Percentiles rank a stretch among this genome's conserved stretches.
phyloP scores from a whole-genome alignment of 2,113 vertebrate genomes.

The Phycodurus eques region DNA sequence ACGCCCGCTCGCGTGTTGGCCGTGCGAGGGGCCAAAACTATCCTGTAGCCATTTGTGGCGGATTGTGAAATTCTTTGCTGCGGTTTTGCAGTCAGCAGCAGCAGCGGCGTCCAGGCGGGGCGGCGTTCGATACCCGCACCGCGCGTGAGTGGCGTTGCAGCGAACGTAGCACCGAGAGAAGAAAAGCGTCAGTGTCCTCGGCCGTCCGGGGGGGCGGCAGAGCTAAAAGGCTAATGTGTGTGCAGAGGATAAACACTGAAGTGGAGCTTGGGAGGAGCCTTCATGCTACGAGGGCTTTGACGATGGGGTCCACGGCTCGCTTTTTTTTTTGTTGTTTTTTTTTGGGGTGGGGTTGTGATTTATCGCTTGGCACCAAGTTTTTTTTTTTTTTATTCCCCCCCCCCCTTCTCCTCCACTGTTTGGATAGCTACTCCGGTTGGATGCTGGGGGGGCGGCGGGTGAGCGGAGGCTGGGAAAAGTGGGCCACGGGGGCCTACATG shows the following conservation, averaged over 20 bases:
- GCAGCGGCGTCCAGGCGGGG: background rate
- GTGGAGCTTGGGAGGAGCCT: slow-evolving; percentile 23
- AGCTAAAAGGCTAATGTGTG: slow-evolving; percentile 24
- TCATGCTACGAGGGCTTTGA: slow-evolving; percentile 50
- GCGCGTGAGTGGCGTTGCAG: slow-evolving; percentile 48
- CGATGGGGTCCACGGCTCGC: slow-evolving; percentile 14
- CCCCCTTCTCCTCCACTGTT: slow-evolving; percentile 50
- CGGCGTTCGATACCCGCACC: background rate
- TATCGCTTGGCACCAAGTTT: slow-evolving; percentile 66
- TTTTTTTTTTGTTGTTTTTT: background rate
- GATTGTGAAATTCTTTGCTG: slow-evolving; percentile 67
- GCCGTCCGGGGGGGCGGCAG: slow-evolving; percentile 4
- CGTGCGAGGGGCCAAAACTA: background rate
- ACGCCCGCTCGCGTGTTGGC: too few relatives aligned
- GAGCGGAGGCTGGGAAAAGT: slow-evolving; percentile 49
- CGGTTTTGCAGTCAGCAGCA: slow-evolving; percentile 16
- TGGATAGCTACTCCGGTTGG: slow-evolving; percentile 68
- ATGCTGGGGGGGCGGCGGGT: slow-evolving; percentile 42
- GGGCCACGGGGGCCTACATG: slow-evolving; percentile 70
- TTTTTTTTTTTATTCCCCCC: slow-evolving; percentile 58
- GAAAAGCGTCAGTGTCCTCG: slow-evolving; percentile 69
- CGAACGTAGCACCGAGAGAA: slow-evolving; percentile 66
- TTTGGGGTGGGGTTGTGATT: slow-evolving; percentile 64
- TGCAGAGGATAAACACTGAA: slow-evolving; percentile 28
- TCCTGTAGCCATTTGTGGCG: slow-evolving; percentile 41